Evolutionary conservation across 1,140 invertebrate genomes (phyloP), one percentile per base, ranked within the genome.

Genomic region (Aphaenogaster floridana): DNA sequence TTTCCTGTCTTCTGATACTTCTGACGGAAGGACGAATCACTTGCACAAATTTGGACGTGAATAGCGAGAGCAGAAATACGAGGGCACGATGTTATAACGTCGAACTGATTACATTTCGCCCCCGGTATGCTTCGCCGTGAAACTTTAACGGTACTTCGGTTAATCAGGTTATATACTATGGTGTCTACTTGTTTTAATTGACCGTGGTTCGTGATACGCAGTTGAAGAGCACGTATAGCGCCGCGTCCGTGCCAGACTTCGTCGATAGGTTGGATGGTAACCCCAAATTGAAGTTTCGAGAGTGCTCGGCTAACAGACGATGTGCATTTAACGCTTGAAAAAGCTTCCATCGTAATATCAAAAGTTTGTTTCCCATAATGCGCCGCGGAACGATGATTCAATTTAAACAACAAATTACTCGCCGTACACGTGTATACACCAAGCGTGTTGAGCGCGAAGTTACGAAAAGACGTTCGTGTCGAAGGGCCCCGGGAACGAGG

Each of bases 161-260:
- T 76, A 84, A 84, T 84, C 80, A 61, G 52, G 69, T 84, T 84
- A 69, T 50, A 69, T 34, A 63, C 54, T 39, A 50, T 61, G 54
- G 42, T 48, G 76, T 84, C 69, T 76, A 76, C 42, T 84, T 76
- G 80, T 84, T 84, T 76, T 76, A 76, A 84, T 84, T 63, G 80
- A 63, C 54, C 28, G 57, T 76, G 45, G 64, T 84, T 61, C 54
- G 80, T 76, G 69, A 84, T 84, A 61, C 80, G 68, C 28, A 13
- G 39, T 83, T 72, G 59, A 83, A 72, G 28, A 83, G 52, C 54
- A n/a, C 39, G 48, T 54, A 39, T 68, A 48, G 15, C 45, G 42
- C 45, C n/a, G 52, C 64, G 42, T 54, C n/a, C 54, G 42, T 48
- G 50, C 48, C 28, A n/a, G 66, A 59, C 66, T 83, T 72, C 5